These are phyloP conservation scores for Eueides isabella DNA, from an alignment of 1,140 invertebrate species.

Conservation along the genomic window DNA sequence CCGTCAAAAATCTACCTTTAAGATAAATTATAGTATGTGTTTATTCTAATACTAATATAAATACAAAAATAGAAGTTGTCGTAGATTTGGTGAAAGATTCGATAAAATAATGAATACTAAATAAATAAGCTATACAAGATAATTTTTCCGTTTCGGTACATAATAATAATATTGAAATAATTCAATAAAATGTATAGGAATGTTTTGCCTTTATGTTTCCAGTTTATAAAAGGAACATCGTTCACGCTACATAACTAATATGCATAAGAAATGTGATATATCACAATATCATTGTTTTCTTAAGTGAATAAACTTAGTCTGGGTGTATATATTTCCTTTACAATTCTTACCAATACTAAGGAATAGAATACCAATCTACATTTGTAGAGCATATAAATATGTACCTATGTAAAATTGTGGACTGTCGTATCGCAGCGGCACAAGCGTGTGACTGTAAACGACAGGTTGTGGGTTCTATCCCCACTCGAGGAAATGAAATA, in stretches of 20 bases:
- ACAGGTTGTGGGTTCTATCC: too few species aligned
- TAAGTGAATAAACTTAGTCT: constrained; percentile 11
- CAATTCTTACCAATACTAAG: too few species aligned
- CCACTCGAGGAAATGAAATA: too few species aligned
- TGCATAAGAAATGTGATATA: constrained; percentile 30
- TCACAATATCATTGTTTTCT: constrained; percentile 29
- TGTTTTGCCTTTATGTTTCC: constrained; percentile 22
- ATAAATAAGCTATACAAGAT: not conserved
- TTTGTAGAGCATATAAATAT: not conserved
- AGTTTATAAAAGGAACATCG: constrained; percentile 19
- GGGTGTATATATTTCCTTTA: not conserved
- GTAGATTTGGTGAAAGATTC: too few species aligned
- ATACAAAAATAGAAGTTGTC: too few species aligned
- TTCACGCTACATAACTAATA: constrained; percentile 33
- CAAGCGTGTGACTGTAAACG: too few species aligned
- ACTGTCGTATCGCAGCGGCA: too few species aligned
- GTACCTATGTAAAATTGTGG: too few species aligned
- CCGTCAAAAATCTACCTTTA: not conserved
- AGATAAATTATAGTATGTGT: too few species aligned
- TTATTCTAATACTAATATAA: too few species aligned
- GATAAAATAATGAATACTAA: not conserved
- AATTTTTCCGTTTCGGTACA: not conserved
- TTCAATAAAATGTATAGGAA: constrained; percentile 10
- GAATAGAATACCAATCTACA: not conserved
- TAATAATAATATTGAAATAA: constrained; percentile 9